Evolutionary conservation across 1,140 invertebrate genomes (phyloP), one percentile per base, ranked within the genome.

Genomic region (Cherax destructor): DNA sequence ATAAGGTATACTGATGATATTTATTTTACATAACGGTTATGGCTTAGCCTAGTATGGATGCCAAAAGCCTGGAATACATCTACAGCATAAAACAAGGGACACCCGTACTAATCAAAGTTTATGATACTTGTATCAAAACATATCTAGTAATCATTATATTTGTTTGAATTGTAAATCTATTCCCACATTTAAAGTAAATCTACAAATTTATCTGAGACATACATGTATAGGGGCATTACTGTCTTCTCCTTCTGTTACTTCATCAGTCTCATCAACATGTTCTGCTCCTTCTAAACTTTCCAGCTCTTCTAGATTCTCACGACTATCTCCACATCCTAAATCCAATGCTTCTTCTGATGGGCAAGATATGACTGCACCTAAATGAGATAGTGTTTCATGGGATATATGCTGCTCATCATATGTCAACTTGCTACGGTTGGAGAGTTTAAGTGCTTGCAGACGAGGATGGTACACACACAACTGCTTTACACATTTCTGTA

Each of bases 401-500:
- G 72, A 59, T 24, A 91, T 91, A 59, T 91, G 94, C 93, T 86
- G 91, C 47, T 92, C 91, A 30, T 92, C 91, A 50, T 87, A 88
- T 24, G 84, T 92, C 50, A 92, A n/a, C 30, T 85, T 92, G 76
- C 76, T 59, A 18, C 91, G 78, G 50, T 92, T 92, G 61, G 91
- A 92, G 50, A 92, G 85, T 24, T 92, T 92, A 41, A 92, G 91
- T 69, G 91, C 91, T 83, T 92, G 91, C 13, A 92, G 86, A 56
- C 91, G 84, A 1, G 91, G 91, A 65, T 92, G 91, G 65, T 92
- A 92, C 4, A 92, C 91, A 50, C 91, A 92, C 49, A 92, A 59
- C 78, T 92, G 91, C 84, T 92, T 92, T 52, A 92, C 91, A 83
- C 91, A 92, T 69, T 92, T 92, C 91, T 92, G 89, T 18, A 90